Evolutionary conservation across 2,888 invertebrate genomes (phyloP).

Genomic region (Lampropteryx suffumata): DNA sequence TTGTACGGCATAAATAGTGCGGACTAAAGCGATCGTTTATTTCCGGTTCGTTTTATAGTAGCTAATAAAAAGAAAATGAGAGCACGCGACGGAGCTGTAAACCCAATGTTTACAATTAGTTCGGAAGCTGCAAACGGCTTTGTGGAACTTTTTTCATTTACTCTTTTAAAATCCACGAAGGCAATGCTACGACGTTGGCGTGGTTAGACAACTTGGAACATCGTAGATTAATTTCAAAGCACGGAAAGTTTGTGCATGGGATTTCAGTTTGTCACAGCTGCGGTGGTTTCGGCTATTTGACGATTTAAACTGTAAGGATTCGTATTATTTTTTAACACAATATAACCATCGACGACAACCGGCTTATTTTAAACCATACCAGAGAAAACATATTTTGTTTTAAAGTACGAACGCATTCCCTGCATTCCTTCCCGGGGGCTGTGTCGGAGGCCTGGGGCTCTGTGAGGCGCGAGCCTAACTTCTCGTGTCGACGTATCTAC

Average conservation of each 20-base stretch:
- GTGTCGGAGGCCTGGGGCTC: constrained; percentile 19
- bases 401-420: constrained; percentile 36
- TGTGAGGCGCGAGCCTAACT: constrained; percentile 14
- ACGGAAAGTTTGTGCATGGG: background rate
- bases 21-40: constrained; percentile 17
- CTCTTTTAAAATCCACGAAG: constrained; percentile 18
- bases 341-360: no score
- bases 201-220: background rate
- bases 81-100: constrained; percentile 35
- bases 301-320: no score
- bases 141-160: constrained; percentile 29
- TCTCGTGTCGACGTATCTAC: constrained; percentile 8
- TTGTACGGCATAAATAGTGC: constrained; percentile 10
- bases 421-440: constrained; percentile 31
- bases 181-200: constrained; percentile 1
- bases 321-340: no score
- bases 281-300: no score
- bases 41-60: constrained; percentile 49
- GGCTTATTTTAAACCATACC: no score
- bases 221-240: background rate
- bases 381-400: no score
- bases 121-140: constrained; percentile 31
- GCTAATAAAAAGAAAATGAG: constrained; percentile 49
- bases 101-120: constrained; percentile 46
- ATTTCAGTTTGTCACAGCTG: background rate